These are phyloP conservation scores for Pherbina coryleti DNA, from an alignment of 2,888 invertebrate genomes.

Conservation along the genomic window DNA sequence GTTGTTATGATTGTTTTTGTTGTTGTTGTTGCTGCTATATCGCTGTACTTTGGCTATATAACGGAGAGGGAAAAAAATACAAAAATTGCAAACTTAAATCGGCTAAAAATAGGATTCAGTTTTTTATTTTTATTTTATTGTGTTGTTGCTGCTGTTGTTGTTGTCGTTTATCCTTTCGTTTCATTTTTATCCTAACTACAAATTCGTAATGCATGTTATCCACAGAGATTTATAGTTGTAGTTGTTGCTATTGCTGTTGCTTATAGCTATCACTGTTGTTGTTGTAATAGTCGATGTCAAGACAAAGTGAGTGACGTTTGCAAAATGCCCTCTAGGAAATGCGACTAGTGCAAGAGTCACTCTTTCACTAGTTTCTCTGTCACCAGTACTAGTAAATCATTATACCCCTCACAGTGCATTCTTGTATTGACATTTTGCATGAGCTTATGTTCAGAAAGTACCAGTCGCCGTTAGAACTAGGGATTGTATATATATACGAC, in stretches of 20 bases:
- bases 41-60: background rate
- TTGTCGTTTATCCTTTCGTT: conserved; percentile 5
- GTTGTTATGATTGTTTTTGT: background rate
- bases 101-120: background rate
- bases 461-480: too few relatives aligned
- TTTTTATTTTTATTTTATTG: background rate
- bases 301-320: conserved; percentile 25
- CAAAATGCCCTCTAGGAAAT: conserved; percentile 17
- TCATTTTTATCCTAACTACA: conserved; percentile 24
- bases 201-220: conserved; percentile 38
- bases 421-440: too few relatives aligned
- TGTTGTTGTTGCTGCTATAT: conserved; percentile 5
- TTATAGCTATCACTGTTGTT: background rate
- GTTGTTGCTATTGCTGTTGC: background rate
- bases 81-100: conserved; percentile 18
- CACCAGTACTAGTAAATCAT: too few relatives aligned
- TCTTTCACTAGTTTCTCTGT: too few relatives aligned
- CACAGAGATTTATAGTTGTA: conserved; percentile 25
- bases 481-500: too few relatives aligned
- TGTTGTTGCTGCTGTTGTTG: background rate
- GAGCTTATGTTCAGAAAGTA: too few relatives aligned
- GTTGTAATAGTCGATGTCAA: conserved; percentile 29
- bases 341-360: too few relatives aligned
- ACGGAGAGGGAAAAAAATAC: background rate
- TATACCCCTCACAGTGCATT: too few relatives aligned